phyloP scores from a whole-genome alignment of 1,140 invertebrate genomes.

The Neodiprion fabricii region DNA sequence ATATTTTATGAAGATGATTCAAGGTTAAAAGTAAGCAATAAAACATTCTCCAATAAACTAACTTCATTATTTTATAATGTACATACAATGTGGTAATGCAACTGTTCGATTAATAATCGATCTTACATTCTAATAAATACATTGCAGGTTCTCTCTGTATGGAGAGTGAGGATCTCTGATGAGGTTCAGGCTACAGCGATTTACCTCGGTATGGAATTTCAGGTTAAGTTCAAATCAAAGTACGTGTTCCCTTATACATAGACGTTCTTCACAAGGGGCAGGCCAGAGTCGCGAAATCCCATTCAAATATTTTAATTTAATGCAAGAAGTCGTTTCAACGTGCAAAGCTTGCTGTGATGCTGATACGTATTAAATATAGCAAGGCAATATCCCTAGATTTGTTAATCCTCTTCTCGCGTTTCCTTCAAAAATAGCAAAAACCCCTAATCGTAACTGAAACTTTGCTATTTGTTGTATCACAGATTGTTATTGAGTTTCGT shows the following conservation, averaged over 20 bases:
- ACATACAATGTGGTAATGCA: background rate
- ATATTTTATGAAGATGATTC: background rate
- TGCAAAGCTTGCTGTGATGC: too few relatives aligned
- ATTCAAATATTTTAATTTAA: too few relatives aligned
- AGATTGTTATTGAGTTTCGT: constrained; percentile 11
- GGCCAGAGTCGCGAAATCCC: too few relatives aligned
- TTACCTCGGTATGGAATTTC: background rate
- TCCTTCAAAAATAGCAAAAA: too few relatives aligned
- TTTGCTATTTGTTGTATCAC: background rate
- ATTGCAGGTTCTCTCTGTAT: background rate
- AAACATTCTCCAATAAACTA: background rate
- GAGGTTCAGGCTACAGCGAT: background rate
- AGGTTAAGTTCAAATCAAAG: background rate
- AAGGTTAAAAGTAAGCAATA: background rate
- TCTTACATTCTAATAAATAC: constrained; percentile 3
- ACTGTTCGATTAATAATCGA: background rate
- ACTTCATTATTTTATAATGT: constrained; percentile 2
- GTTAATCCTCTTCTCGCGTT: too few relatives aligned
- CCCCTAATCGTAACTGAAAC: background rate
- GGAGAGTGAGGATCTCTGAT: background rate
- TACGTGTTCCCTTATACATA: background rate
- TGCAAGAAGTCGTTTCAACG: too few relatives aligned
- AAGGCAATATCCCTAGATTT: too few relatives aligned
- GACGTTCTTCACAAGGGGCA: background rate
- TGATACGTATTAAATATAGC: too few relatives aligned